Base-by-base conservation (phyloP, 1,140 invertebrate genomes). In the Ceratoteleas bidentatus region DNA sequence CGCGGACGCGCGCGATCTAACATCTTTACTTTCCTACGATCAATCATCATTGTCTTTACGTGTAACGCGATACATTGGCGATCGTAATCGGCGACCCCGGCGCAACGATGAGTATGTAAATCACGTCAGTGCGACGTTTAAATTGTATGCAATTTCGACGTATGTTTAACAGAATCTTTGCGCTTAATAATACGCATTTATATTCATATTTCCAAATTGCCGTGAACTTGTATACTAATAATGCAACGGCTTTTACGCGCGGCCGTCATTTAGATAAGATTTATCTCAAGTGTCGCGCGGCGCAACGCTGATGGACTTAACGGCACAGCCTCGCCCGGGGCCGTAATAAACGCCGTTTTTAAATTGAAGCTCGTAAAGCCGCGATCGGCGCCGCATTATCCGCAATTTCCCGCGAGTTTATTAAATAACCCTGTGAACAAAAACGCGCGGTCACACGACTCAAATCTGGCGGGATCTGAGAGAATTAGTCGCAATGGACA, bases 161-260 rank as follows among this genome's bases (percentile, higher is more conserved):
- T 70, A 58, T 65, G 66, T 53, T 78, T 70, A 68, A 60, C 66
- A 78, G 73, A 76, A 76, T 65, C 65, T 70, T 70, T 56, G 60
- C 50, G 36, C 52, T 58, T 78, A 78, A 78, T 78, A 58, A 78
- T 70, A 78, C 58, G 36, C 50, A 78, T 78, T 78, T 78, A 65
- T 78, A 70, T 70, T 78, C 75, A 78, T 78, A 78, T 58, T 70
- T 60, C 53, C 60, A 78, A 78, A 70, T 70, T 64, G 38, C 75
- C 60, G 47, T 58, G 60, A 78, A 78, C 70, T 78, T 65, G 53
- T 78, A 78, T 70, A 78, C 66, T 70, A 70, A 78, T 70, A 70
- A 78, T 65, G 66, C 14, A 76, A 57, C 53, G 53, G 57, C 54
- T 70, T 70, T 78, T 70, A 65, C 57, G 49, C 65, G 65, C 32